phyloP scores from a whole-genome alignment of 1,140 invertebrate genomes.

The Phthorimaea operculella region DNA sequence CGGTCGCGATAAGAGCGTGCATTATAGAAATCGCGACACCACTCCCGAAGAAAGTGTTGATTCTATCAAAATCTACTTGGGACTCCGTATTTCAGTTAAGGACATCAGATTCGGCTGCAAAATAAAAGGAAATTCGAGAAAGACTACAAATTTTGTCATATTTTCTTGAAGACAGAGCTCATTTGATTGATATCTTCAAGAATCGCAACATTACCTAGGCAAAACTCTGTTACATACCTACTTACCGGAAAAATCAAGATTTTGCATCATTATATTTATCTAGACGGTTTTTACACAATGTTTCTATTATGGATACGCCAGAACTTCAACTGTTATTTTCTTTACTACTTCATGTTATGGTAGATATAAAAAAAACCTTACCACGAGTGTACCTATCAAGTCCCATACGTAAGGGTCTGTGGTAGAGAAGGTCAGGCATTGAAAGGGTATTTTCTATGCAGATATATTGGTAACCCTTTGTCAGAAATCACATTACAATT shows the following conservation, averaged over 20 bases:
- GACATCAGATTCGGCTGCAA: slow-evolving; percentile 13
- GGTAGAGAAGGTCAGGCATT: slow-evolving; percentile 46
- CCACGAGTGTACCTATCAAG: neutral
- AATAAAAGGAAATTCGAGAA: neutral
- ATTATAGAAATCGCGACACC: slow-evolving; percentile 58
- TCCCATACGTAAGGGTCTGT: slow-evolving; percentile 36
- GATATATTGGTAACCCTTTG: slow-evolving; percentile 28
- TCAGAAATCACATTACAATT: slow-evolving; percentile 17
- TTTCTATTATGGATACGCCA: too few species aligned
- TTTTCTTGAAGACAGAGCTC: too few species aligned
- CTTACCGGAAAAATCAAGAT: too few species aligned
- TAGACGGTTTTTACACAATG: too few species aligned
- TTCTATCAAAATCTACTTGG: slow-evolving; percentile 61
- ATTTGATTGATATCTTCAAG: too few species aligned
- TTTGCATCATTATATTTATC: too few species aligned
- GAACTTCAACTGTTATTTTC: too few species aligned
- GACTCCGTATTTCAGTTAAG: slow-evolving; percentile 27
- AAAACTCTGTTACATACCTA: too few species aligned
- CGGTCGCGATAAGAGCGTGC: slow-evolving; percentile 47
- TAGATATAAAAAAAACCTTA: too few species aligned
- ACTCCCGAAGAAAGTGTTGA: slow-evolving; percentile 52
- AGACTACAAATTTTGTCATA: neutral
- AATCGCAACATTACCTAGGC: too few species aligned
- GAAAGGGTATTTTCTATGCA: slow-evolving; percentile 40
- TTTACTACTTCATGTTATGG: too few species aligned